Conservation (phyloP, 2,797 vertebrate species). For the Lutjanus argentimaculatus region DNA sequence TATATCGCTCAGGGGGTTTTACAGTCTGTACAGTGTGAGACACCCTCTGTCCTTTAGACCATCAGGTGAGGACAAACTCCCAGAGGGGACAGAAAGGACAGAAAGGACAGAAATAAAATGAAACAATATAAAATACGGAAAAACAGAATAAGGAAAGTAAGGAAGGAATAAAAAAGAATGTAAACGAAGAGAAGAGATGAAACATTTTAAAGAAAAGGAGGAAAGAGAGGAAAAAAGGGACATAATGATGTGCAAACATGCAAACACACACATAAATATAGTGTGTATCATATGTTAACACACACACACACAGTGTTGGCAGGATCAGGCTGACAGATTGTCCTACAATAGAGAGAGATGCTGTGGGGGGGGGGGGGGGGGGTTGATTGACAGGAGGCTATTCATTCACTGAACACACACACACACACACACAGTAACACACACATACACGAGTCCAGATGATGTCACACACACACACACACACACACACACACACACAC, state of each 20-base stretch:
- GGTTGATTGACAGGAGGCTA: constrained; percentile 41
- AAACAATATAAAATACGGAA: too few species aligned
- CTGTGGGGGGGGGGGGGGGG: constrained; percentile 15
- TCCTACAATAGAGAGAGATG: constrained; percentile 53
- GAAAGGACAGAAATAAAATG: too few species aligned
- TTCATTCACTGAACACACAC: constrained; percentile 37
- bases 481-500: too few species aligned
- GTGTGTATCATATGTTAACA: background rate
- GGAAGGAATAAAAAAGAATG: rapidly evolving
- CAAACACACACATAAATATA: constrained; percentile 6
- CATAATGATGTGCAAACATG: background rate
- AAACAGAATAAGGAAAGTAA: too few species aligned
- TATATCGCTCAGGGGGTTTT: too few species aligned
- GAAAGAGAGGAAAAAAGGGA: background rate
- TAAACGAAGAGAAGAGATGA: background rate
- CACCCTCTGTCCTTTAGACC: too few species aligned
- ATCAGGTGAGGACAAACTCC: too few species aligned
- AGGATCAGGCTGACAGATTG: constrained; percentile 72
- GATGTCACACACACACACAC: constrained; percentile 4
- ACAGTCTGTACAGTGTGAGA: too few species aligned
- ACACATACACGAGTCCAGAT: background rate
- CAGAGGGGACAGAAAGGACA: too few species aligned
- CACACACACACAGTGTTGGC: constrained; percentile 45
- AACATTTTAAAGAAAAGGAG: background rate
- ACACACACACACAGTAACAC: constrained; percentile 13